These are phyloP conservation scores for Moxostoma hubbsi DNA, from an alignment of 2,797 vertebrate genomes.

Conservation along the genomic window DNA sequence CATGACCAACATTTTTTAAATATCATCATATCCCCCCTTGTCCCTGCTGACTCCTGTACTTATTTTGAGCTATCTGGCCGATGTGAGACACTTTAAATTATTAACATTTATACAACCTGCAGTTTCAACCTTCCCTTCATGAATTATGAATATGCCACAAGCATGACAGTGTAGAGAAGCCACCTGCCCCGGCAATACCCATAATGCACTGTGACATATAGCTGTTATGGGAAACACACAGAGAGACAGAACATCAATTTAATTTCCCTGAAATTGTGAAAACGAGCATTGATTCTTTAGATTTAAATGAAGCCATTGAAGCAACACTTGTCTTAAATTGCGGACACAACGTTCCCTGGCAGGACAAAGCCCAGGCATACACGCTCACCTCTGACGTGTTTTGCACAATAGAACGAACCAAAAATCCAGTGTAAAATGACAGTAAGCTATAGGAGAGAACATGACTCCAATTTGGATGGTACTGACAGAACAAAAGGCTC, in stretches of 20 bases:
- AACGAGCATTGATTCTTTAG: slow-evolving; percentile 11
- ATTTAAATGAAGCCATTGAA: slow-evolving; percentile 36
- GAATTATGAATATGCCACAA: slow-evolving; percentile 38
- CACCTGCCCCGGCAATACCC: neutral
- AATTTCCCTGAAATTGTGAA: slow-evolving; percentile 22
- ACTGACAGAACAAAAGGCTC: slow-evolving; percentile 38
- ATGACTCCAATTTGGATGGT: slow-evolving; percentile 31
- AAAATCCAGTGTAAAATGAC: slow-evolving; percentile 40
- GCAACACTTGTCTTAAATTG: slow-evolving; percentile 41
- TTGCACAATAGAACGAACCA: slow-evolving; percentile 16
- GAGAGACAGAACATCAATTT: slow-evolving; percentile 29
- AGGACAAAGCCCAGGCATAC: slow-evolving; percentile 17
- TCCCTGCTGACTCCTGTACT: too few relatives aligned
- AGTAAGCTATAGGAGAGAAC: slow-evolving; percentile 26
- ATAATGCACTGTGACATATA: slow-evolving; percentile 12
- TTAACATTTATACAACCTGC: slow-evolving; percentile 72
- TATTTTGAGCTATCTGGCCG: slow-evolving; percentile 61
- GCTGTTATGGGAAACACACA: slow-evolving; percentile 24
- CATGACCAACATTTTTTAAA: too few relatives aligned
- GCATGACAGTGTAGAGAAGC: slow-evolving; percentile 17
- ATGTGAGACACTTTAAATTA: slow-evolving; percentile 71
- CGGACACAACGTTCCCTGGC: neutral
- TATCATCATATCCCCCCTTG: too few relatives aligned
- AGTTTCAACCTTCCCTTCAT: slow-evolving; percentile 60
- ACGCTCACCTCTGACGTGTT: neutral